Base-by-base conservation (phyloP, 2,797 vertebrate species). In the Naso thynnoides region DNA sequence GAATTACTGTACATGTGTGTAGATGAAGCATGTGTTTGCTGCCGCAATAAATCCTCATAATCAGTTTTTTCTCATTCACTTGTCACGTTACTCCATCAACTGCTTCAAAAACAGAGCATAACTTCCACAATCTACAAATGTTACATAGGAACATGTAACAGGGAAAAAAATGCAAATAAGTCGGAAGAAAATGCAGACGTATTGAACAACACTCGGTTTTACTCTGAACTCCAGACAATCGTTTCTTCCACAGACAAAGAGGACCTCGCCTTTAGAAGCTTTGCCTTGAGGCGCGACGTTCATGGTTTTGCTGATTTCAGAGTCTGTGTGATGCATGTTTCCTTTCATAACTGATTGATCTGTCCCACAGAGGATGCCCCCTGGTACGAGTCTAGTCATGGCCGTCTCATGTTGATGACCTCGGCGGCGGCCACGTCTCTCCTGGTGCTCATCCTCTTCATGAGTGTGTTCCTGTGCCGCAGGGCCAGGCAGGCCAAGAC, bases 351-450 rank as follows among this genome's bases (percentile, higher is more conserved):
- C 63, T 69, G 38, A 45, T 56, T 87, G 73, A 52, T 85, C 49
- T 76, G 66, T 73, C 73, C 74, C 75, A 47, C 90, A 95, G 95
- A 91, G 76, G 78, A 92, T 13, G 81, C 91, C 60, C 58, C 84
- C 36, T 95, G 93, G 94, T 95, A 92, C 8, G 56, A 91, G 76
- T 68, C 91, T 7, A 94, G 77, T 44, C 76, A 87, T 18, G 86
- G 87, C 10, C 87, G 19, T 18, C 67, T 94, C 53, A 19, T 73
- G 41, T 41, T 95, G 89, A 87, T 89, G 39, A 83, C 79, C 59
- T 82, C 60, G 0, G 81, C 80, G 9, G 88, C 64, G 0, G 86
- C 23, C 0, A 31, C 48, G 10, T 39, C 87, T 50, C 77, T 96
- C 24, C 5, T 94, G 59, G 58, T 92, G 72, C 61, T 94, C 79